Percentiles rank a stretch among this genome's conserved stretches.
phyloP scores from a whole-genome alignment of 2,797 vertebrate genomes.

The Caiman crocodilus region DNA sequence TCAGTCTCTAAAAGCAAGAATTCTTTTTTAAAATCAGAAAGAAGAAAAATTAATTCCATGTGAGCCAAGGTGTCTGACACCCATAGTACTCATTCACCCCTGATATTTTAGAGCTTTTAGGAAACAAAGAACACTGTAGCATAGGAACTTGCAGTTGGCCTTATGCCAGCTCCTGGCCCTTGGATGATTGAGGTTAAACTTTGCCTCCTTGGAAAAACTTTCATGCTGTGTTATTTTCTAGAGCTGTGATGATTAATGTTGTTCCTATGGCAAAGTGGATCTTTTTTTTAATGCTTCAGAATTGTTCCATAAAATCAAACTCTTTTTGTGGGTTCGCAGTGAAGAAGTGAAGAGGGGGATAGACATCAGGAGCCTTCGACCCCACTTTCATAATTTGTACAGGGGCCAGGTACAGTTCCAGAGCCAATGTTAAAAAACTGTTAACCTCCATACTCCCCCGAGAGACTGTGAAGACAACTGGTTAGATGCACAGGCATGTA shows the following conservation, averaged over 20 bases:
- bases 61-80: background rate
- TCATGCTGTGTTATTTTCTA: slow-evolving; percentile 4
- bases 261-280: background rate
- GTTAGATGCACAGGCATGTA: background rate
- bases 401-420: background rate
- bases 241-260: background rate
- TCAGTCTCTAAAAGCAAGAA: background rate
- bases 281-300: background rate
- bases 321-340: fast-evolving
- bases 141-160: background rate
- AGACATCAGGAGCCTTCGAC: background rate
- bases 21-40: background rate
- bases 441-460: slow-evolving; percentile 7
- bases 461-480: background rate
- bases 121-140: fast-evolving
- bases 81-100: background rate
- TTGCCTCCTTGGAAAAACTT: background rate
- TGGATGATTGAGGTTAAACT: slow-evolving; percentile 26
- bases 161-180: slow-evolving; percentile 4
- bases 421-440: background rate
- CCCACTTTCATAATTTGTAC: background rate
- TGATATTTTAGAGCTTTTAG: background rate
- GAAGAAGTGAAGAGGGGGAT: background rate
- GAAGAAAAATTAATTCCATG: fast-evolving
- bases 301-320: background rate